phyloP scores from a whole-genome alignment of 2,888 invertebrate species.

The Helicoverpa assulta region DNA sequence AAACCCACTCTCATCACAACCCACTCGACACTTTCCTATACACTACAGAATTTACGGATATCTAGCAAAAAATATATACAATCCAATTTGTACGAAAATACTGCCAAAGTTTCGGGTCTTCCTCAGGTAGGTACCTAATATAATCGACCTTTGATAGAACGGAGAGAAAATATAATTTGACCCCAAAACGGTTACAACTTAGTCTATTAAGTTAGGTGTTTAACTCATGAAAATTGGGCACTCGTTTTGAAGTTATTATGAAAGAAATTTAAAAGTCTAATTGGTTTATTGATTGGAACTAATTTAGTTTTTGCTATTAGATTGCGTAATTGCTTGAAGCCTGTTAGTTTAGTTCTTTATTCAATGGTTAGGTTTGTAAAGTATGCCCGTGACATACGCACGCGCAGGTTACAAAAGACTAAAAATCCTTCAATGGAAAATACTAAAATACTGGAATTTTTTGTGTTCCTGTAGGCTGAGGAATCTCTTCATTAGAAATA shows the following conservation, averaged over 20 bases:
- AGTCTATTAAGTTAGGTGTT: constrained; percentile 18
- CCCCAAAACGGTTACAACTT: constrained; percentile 23
- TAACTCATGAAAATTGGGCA: constrained; percentile 15
- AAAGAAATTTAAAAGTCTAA: constrained; percentile 3
- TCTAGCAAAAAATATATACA: constrained; percentile 37
- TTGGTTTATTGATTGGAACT: constrained; percentile 10
- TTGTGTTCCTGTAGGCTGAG: too few species aligned
- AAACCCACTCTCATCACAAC: not conserved
- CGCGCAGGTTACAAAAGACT: too few species aligned
- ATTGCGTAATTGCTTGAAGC: not conserved
- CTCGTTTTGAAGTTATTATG: constrained; percentile 13
- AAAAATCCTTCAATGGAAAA: too few species aligned
- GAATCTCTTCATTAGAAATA: too few species aligned
- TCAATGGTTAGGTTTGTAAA: not conserved
- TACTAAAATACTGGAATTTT: too few species aligned
- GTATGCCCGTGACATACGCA: not conserved
- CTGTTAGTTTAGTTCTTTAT: not conserved
- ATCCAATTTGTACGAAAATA: constrained; percentile 48
- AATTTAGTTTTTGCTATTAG: not conserved
- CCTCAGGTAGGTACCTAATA: constrained; percentile 39
- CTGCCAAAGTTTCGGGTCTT: constrained; percentile 37
- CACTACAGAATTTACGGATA: constrained; percentile 1
- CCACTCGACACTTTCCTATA: constrained; percentile 1
- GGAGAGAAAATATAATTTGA: constrained; percentile 36
- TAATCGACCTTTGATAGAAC: constrained; percentile 31